Evolutionary conservation across 2,797 vertebrate species (phyloP), one percentile per base, ranked within the genome.

Genomic region (Pampus argenteus): DNA sequence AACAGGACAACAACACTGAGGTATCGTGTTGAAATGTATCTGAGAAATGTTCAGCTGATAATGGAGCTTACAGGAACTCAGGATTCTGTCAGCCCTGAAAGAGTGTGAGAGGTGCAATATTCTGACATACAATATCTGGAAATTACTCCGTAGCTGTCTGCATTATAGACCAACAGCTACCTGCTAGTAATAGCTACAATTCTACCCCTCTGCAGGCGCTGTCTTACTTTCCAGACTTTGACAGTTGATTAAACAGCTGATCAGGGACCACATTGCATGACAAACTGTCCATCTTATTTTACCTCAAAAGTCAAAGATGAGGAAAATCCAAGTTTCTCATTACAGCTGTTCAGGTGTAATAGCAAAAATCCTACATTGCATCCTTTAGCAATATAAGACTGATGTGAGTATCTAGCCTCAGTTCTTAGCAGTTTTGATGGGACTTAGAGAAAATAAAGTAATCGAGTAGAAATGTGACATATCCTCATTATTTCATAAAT

Each of bases 181-280:
- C 51, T 56, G 45, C 29, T 51, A 7, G 26, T 48, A 11, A 67
- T 44, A 31, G 47, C 8, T 55, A 47, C 10, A 31, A 26, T 3
- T 50, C 13, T 11, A 34, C 23, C 2, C n/a, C 45, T 29, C 36
- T 65, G 65, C 47, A 65, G 38, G 51, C 47, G 38, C 38, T 34
- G 1, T 26, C 26, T 66, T 17, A 31, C 17, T 40, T 28, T 56
- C 9, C 2, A 44, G 23, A 48, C 26, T 5, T 38, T 44, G 22
- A 60, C 40, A 58, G 38, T 8, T 38, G 36, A 81, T 83, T 49
- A 74, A 54, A 54, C 20, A 58, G 42, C 13, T 47, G 9, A 72
- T 70, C 14, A 28, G 23, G 14, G n/a, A 17, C 18, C 31, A 48
- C n/a, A 14, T 23, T 13, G 25, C 10, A 17, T 31, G 15, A 22